Base-by-base conservation (phyloP, 2,113 vertebrate species). In the Todiramphus saurophagus region DNA sequence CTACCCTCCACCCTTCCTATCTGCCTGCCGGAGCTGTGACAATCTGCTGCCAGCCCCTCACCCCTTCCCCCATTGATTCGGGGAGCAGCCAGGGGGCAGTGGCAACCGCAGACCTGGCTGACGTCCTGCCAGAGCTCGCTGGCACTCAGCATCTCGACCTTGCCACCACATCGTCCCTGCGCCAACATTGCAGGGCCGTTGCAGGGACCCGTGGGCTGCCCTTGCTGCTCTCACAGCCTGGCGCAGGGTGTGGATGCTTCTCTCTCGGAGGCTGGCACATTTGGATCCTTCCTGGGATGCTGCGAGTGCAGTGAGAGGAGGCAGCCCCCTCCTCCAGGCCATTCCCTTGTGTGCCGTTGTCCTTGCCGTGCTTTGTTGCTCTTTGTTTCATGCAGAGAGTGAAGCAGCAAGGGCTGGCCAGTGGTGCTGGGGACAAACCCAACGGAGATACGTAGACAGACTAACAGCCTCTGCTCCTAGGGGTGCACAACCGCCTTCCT, bases 1-100 rank as follows among this genome's bases (percentile, higher is more conserved):
- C 77, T 76, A 59, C 94, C 83, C 84, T 70, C 76, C 23, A 0
- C 85, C 92, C 79, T 84, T 77, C 90, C 96, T 90, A 79, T 91
- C 89, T 95, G 95, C 83, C 95, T 94, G 84, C 94, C 11, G 74
- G 91, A 96, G 88, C 81, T 48, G 35, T 96, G 97, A 96, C 94
- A 97, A 94, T 64, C 68, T 10, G 6, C 93, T 95, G 96, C 96
- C 97, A 97, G 87, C 87, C 84, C 92, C 89, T 95, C 30, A 0
- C 67, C 87, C 81, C 24, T 18, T 94, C 72, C 68, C 81, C 66
- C 68, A 75, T 72, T 56, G 4, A 67, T 84, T 68, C 1, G 6
- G 81, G 83, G 35, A 58, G 62, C 15, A 44, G 24, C 5, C 19
- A 50, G n/a, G 5, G 9, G 58, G n/a, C 50, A 60, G 59, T 5